phyloP scores from a whole-genome alignment of 2,888 invertebrate species.

The Galeruca laticollis region DNA sequence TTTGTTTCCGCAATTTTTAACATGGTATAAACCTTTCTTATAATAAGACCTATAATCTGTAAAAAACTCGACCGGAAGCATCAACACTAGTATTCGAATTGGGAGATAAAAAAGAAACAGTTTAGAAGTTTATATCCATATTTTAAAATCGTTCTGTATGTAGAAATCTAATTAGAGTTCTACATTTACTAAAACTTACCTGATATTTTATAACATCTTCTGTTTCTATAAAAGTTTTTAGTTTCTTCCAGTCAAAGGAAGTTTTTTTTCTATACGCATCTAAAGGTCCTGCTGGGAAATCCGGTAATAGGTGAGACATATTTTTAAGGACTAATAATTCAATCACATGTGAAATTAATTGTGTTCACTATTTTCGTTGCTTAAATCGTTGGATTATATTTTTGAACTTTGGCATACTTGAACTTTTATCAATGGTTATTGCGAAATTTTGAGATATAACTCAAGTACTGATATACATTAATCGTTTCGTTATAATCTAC shows the following conservation, averaged over 20 bases:
- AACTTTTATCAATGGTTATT: not conserved
- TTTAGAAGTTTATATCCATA: too few species aligned
- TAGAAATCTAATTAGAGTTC: conserved; percentile 5
- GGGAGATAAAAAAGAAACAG: too few species aligned
- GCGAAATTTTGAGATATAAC: not conserved
- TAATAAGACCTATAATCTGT: too few species aligned
- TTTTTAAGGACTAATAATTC: conserved; percentile 1
- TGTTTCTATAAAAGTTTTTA: conserved; percentile 69
- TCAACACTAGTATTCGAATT: too few species aligned
- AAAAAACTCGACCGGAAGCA: too few species aligned
- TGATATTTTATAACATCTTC: conserved; percentile 69
- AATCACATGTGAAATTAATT: too few species aligned
- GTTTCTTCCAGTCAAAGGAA: conserved; percentile 77
- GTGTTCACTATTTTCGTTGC: not conserved
- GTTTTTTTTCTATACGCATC: conserved; percentile 74
- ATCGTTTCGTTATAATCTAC: not conserved
- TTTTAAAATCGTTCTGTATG: not conserved
- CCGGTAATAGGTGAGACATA: conserved; percentile 68
- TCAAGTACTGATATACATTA: not conserved
- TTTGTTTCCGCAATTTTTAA: too few species aligned
- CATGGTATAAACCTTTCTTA: too few species aligned
- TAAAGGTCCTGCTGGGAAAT: conserved; percentile 75
- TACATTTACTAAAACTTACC: conserved; percentile 62
- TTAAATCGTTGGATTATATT: not conserved
- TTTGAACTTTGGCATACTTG: not conserved